Conservation (phyloP, 2,113 vertebrate species). For the Hypomesus transpacificus region DNA sequence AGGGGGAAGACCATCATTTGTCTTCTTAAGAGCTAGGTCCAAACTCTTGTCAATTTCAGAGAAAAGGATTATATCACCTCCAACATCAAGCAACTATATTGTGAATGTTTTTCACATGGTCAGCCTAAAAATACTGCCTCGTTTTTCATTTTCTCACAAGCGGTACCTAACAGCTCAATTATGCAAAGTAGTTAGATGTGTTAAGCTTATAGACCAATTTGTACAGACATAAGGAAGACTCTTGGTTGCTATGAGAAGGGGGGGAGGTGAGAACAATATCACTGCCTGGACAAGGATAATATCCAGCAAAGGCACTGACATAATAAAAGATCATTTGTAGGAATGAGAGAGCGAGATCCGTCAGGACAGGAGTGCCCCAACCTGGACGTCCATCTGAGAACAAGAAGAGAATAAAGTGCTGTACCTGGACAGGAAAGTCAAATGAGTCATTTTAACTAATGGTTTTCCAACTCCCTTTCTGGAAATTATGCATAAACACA, state of each 20-base stretch:
- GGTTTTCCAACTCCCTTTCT: too few relatives aligned
- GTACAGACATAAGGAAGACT: background rate
- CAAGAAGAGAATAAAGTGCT: too few relatives aligned
- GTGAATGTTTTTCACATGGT: background rate
- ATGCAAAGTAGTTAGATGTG: background rate
- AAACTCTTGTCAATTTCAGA: slow-evolving; percentile 34
- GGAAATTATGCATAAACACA: too few relatives aligned
- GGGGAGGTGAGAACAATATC: background rate
- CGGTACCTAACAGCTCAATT: background rate
- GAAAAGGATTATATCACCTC: slow-evolving; percentile 23
- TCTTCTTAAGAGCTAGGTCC: slow-evolving; percentile 26
- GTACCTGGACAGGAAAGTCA: too few relatives aligned
- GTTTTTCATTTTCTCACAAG: background rate
- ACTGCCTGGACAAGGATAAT: too few relatives aligned
- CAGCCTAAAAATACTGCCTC: background rate
- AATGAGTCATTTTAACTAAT: too few relatives aligned
- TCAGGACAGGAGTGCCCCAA: too few relatives aligned
- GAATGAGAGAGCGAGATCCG: too few relatives aligned
- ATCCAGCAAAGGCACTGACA: background rate
- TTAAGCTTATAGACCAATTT: background rate
- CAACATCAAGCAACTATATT: slow-evolving; percentile 27
- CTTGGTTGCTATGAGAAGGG: background rate
- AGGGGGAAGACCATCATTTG: slow-evolving; percentile 42
- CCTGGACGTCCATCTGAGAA: too few relatives aligned
- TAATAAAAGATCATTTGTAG: too few relatives aligned